Evolutionary conservation across 35 echinoderm and acorn worm species (phyloP).

Genomic region (Hemicentrotus pulcherrimus): DNA sequence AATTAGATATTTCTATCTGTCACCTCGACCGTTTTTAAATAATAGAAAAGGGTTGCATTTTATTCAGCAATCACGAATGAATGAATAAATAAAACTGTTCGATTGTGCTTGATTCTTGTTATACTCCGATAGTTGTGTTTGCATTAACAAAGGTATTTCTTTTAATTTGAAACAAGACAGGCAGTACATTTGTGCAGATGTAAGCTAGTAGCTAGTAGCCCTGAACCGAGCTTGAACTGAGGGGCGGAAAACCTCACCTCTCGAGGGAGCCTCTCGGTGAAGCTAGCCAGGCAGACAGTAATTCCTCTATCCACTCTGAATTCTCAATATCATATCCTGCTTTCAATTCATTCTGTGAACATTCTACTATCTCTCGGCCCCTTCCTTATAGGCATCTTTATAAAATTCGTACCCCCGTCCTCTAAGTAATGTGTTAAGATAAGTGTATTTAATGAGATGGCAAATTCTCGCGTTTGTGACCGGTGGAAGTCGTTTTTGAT

Average conservation of each 20-base stretch:
- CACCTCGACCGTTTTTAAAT: no score
- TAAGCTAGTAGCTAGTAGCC: neutral
- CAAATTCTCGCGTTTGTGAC: no score
- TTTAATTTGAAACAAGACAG: neutral
- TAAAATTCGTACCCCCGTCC: no score
- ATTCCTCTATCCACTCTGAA: neutral
- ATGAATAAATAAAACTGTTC: no score
- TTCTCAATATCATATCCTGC: neutral
- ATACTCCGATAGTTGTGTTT: neutral
- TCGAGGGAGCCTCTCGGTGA: neutral
- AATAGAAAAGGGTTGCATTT: no score
- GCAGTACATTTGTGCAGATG: neutral
- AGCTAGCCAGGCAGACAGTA: neutral
- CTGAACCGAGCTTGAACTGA: neutral
- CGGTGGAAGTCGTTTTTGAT: no score
- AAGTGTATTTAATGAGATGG: no score
- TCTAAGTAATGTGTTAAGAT: no score
- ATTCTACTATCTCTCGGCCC: neutral
- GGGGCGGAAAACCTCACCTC: neutral
- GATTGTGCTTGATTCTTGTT: no score
- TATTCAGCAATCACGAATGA: no score
- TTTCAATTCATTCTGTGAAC: neutral
- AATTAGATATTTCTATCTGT: no score
- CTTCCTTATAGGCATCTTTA: neutral
- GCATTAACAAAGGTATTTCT: neutral